Evolutionary conservation across 2,888 invertebrate species (phyloP).

Genomic region (Spisula solida): DNA sequence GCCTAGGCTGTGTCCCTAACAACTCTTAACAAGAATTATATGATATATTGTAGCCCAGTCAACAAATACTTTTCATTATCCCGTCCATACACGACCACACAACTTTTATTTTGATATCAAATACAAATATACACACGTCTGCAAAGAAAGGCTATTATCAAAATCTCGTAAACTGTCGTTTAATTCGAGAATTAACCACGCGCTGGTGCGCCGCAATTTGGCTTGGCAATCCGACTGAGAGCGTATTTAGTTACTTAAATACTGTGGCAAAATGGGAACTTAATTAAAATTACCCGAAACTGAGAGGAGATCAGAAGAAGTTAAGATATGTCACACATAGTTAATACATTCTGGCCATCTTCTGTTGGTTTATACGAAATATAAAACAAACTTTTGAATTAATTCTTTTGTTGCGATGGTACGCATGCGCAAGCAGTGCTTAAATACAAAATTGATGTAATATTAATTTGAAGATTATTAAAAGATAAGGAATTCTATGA

Average conservation of each 20-base stretch:
- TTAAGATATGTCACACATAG: slow-evolving; percentile 38
- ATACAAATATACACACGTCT: slow-evolving; percentile 50
- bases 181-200: slow-evolving; percentile 59
- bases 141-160: slow-evolving; percentile 61
- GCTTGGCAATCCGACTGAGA: slow-evolving; percentile 21
- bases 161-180: slow-evolving; percentile 59
- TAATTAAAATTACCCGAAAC: slow-evolving; percentile 26
- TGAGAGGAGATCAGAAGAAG: slow-evolving; percentile 35
- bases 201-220: slow-evolving; percentile 52
- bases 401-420: neutral
- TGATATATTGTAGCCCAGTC: neutral
- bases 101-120: slow-evolving; percentile 49
- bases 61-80: neutral
- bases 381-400: no score
- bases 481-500: no score
- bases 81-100: slow-evolving; percentile 50
- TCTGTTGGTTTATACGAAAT: slow-evolving; percentile 5
- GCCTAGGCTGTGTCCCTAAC: neutral
- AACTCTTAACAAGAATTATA: neutral
- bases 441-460: no score
- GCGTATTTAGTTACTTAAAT: slow-evolving; percentile 36
- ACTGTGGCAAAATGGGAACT: slow-evolving; percentile 21
- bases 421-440: neutral
- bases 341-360: slow-evolving; percentile 29
- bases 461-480: no score